Base-by-base conservation (phyloP, 2,888 invertebrate genomes). In the Drosophila neotestacea region DNA sequence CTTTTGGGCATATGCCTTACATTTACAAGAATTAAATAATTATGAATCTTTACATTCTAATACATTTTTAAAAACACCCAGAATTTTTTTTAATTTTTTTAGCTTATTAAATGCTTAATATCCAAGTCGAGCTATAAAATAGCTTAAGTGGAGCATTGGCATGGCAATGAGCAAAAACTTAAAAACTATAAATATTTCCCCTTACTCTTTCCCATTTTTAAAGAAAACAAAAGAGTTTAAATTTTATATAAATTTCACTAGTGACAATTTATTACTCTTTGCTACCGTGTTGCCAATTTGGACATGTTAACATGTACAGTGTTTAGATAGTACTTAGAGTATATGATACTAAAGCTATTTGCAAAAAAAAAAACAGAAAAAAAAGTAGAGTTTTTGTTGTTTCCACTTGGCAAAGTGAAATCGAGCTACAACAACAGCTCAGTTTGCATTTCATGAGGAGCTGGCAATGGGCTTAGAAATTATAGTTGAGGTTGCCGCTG, bases 401-500 rank as follows among this genome's bases (percentile, higher is more conserved):
- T 42, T 42, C 42, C 41, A 41, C 41, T 41, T 44, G 42, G 11
- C 42, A 11, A 44, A 11, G 27, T 44, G 27, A 27, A 11, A 27
- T 6, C 36, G n/a, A 50, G 34, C 22, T n/a, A 6, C 36, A 36
- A 22, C n/a, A 50, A 50, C 13, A 51, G 13, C 38, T 27, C 10
- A 28, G 51, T 11, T 44, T 22, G 11, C 44, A 28, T 44, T 28
- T 6, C 27, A 27, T 44, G 44, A 28, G 11, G 27, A 44, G 6
- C 28, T 9, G 30, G 13, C 0, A 9, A 36, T 13, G 3, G 16
- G 34, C 10, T 22, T 78, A 92, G 70, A 92, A 92, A 48, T 88
- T 91, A 51, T 92, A 92, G 50, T 81, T 84, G 36, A 91, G 75
- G 56, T 90, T 90, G 63, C 93, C 93, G 58, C 93, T 93, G 9